A percentile compares a stretch with the other conserved stretches of the same genome.
Conservation (phyloP, 2,888 invertebrate genomes). For the Aphidius colemani region DNA sequence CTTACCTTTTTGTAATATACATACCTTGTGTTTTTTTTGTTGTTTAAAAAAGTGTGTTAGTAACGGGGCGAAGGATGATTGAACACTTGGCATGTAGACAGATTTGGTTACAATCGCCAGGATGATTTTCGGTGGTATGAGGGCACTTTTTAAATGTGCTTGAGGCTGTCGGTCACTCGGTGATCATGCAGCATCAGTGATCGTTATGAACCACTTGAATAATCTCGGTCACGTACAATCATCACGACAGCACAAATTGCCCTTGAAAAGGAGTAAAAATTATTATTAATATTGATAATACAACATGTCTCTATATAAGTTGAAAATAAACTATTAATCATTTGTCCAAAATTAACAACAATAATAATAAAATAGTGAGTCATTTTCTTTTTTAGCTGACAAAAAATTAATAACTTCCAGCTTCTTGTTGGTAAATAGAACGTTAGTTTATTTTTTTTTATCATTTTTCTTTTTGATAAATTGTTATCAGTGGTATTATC, state of each 20-base stretch:
- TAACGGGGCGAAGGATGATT: constrained; percentile 29
- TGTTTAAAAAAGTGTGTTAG: constrained; percentile 22
- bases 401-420: neutral
- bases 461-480: neutral
- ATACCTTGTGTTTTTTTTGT: constrained; percentile 4
- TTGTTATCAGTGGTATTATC: constrained; percentile 32
- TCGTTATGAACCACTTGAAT: constrained; percentile 8
- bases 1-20: neutral
- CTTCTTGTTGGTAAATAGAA: neutral
- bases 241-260: neutral
- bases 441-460: too few relatives aligned
- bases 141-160: constrained; percentile 15
- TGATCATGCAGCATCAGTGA: constrained; percentile 4
- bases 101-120: constrained; percentile 32
- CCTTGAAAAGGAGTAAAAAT: too few relatives aligned
- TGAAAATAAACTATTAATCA: too few relatives aligned
- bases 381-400: too few relatives aligned
- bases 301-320: too few relatives aligned
- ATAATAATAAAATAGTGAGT: too few relatives aligned
- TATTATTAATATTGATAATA: too few relatives aligned
- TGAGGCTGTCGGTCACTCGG: constrained; percentile 22
- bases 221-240: neutral
- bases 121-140: constrained; percentile 4
- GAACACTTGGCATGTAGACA: constrained; percentile 30
- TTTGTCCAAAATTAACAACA: too few relatives aligned